Conservation (phyloP, 2,113 vertebrate genomes). For the Tachysurus vachellii region DNA sequence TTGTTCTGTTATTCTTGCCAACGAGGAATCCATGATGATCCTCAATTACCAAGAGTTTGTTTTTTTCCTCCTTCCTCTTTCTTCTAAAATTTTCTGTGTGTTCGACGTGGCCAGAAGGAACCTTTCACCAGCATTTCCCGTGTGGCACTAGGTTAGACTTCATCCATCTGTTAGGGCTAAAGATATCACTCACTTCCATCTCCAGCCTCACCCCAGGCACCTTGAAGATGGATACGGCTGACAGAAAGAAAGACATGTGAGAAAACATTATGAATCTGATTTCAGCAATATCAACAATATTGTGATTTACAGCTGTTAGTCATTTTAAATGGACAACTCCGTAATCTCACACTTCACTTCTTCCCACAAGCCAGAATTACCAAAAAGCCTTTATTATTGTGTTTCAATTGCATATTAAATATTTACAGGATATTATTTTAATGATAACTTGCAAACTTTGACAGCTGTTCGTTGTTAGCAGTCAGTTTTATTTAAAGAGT, state of each 20-base stretch:
- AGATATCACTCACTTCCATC: conserved; percentile 80
- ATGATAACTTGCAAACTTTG: background rate
- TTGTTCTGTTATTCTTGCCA: background rate
- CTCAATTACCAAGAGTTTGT: background rate
- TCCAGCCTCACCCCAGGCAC: conserved; percentile 83
- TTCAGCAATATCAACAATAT: background rate
- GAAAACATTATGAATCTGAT: conserved; percentile 10
- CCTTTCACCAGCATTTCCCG: conserved; percentile 77
- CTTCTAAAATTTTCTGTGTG: background rate
- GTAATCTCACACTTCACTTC: background rate
- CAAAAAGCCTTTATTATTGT: background rate
- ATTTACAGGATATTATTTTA: background rate
- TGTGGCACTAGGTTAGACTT: conserved; percentile 58
- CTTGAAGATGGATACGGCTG: conserved; percentile 83
- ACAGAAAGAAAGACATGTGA: conserved; percentile 39
- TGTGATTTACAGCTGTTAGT: background rate
- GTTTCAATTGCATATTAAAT: background rate
- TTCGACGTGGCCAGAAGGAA: background rate
- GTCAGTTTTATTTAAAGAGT: background rate
- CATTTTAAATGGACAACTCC: background rate
- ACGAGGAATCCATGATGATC: background rate
- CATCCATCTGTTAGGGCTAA: conserved; percentile 68
- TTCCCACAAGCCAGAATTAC: background rate
- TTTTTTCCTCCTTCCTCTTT: background rate
- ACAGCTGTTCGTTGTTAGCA: background rate